phyloP scores from a whole-genome alignment of 2,113 vertebrate species.

The Mustelus asterias region DNA sequence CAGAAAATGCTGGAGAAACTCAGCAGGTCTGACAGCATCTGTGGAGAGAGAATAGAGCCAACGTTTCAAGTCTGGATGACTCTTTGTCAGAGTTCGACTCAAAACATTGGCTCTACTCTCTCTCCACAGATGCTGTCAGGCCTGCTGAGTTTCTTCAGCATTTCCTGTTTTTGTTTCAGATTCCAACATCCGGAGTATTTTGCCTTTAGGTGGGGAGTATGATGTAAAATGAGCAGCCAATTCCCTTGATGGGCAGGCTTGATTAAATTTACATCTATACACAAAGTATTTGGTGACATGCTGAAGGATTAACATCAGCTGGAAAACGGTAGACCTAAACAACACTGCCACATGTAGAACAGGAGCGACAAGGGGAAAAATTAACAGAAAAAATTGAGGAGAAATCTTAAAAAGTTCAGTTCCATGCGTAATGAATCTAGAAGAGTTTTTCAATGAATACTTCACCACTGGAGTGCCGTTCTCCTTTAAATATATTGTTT shows the following conservation, averaged over 20 bases:
- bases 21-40: too few species aligned
- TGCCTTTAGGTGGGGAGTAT: too few species aligned
- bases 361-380: neutral
- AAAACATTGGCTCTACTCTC: too few species aligned
- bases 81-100: too few species aligned
- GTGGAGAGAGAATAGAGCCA: too few species aligned
- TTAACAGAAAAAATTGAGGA: neutral
- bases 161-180: too few species aligned
- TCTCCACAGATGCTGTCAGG: too few species aligned
- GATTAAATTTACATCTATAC: neutral
- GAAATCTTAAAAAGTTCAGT: neutral
- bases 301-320: neutral
- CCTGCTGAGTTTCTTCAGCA: too few species aligned
- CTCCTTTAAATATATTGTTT: constrained; percentile 26
- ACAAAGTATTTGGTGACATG: neutral
- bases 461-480: neutral
- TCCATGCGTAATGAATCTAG: too few species aligned
- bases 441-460: neutral
- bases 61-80: too few species aligned
- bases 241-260: neutral
- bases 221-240: neutral
- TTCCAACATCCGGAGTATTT: too few species aligned
- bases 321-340: neutral
- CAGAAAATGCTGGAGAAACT: too few species aligned
- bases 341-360: neutral